Evolutionary conservation across 1,140 invertebrate genomes (phyloP), one percentile per base, ranked within the genome.

Genomic region (Plodia interpunctella): DNA sequence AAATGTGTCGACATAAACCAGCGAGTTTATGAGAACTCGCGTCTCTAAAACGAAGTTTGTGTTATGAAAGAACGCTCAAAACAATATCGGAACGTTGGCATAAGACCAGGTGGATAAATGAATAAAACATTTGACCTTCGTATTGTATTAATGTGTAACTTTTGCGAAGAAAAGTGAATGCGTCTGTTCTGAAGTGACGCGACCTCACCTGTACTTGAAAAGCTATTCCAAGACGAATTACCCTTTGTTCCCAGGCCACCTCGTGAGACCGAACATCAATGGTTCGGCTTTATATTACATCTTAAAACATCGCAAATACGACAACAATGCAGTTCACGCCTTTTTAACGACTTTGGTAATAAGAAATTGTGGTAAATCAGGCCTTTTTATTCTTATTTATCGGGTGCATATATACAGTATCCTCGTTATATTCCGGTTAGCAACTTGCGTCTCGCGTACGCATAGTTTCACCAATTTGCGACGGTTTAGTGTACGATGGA

Each of bases 11-110:
- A 77, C 76, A 81, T 86, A 83, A 86, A 86, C 67, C 62, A 57
- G 44, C 6, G 30, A 59, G 62, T 87, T 87, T 87, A 87, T 76
- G 81, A 83, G 51, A 68, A 74, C 62, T 59, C 58, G 64, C 75
- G 75, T 76, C 74, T 82, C 72, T 80, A 80, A 80, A 82, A 76
- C 71, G 66, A 67, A 80, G 70, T 78, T 83, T 72, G 74, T 74
- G 62, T 83, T 84, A 80, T 83, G 80, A 84, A 83, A 78, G 76
- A 83, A 79, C 73, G 62, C 64, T 78, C 66, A 72, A 76, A 80
- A 78, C 76, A 76, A 83, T 80, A 54, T 63, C 60, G 78, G 74
- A 78, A 72, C 70, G 70, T 76, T 72, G 64, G 65, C 65, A 73
- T 76, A 76, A 82, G 80, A 76, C 70, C 80, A 85, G 80, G 80